These are phyloP conservation scores for Xenus cinereus DNA, from an alignment of 2,113 vertebrate genomes.

Conservation along the genomic window DNA sequence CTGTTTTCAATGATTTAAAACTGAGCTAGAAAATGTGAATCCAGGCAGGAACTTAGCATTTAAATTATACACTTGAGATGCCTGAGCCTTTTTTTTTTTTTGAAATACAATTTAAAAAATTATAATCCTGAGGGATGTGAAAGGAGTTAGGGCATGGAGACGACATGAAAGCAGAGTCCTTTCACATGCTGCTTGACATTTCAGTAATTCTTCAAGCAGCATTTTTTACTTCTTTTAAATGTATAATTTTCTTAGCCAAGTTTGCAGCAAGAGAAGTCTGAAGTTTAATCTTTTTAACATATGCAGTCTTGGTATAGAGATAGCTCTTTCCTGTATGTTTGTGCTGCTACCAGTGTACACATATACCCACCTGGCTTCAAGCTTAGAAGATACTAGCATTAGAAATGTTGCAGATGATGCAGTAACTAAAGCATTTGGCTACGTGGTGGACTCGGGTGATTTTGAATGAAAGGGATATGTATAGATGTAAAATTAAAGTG, in stretches of 20 bases:
- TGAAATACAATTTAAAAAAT: neutral
- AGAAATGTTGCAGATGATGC: neutral
- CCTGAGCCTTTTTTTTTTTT: neutral
- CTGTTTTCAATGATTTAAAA: neutral
- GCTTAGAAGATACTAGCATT: neutral
- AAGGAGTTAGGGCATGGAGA: neutral
- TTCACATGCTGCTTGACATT: slow-evolving; percentile 28
- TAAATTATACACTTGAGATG: neutral
- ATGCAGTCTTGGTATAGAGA: neutral
- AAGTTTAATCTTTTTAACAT: neutral
- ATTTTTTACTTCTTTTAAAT: neutral
- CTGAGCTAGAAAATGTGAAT: neutral
- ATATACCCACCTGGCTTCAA: neutral
- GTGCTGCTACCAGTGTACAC: neutral
- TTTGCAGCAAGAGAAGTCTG: neutral
- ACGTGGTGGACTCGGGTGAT: neutral
- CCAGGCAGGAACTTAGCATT: neutral
- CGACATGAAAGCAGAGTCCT: neutral
- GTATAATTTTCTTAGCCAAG: neutral
- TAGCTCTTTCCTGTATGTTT: neutral
- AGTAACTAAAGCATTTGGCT: neutral
- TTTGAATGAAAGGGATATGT: neutral
- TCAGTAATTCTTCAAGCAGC: neutral
- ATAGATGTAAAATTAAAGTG: neutral
- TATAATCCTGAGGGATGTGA: neutral